Percentiles rank a stretch among this genome's conserved stretches.
Evolutionary conservation across 2,113 vertebrate genomes (phyloP).

Genomic region (Tichodroma muraria): DNA sequence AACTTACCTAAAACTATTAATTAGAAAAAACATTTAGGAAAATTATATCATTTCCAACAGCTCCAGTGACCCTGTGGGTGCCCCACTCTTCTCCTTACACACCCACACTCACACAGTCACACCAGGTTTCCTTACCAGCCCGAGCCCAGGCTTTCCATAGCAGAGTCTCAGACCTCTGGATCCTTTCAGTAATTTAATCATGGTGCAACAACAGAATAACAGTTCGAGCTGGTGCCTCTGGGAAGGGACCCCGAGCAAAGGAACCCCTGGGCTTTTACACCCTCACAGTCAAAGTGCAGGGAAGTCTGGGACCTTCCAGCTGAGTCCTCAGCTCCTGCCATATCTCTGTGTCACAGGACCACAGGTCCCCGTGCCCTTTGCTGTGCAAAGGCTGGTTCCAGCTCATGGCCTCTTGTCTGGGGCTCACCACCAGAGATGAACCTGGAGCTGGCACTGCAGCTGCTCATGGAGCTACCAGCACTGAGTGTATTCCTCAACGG

Average conservation of each 20-base stretch:
- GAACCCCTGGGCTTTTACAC: neutral
- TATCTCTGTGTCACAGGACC: neutral
- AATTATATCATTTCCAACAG: neutral
- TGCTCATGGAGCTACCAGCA: fast-evolving
- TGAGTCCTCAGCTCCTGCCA: neutral
- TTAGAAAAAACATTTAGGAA: neutral
- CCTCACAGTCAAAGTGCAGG: neutral
- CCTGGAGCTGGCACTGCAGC: neutral
- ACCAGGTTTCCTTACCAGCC: neutral
- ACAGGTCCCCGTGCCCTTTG: neutral
- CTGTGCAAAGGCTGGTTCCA: neutral
- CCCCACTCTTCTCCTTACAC: neutral
- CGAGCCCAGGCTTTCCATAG: fast-evolving
- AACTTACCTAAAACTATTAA: neutral
- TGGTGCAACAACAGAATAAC: neutral
- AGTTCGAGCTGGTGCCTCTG: fast-evolving
- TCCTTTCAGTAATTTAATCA: neutral
- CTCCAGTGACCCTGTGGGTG: neutral
- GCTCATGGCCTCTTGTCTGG: neutral
- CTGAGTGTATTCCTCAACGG: neutral
- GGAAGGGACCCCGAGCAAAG: fast-evolving
- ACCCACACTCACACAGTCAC: neutral
- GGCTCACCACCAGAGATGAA: neutral
- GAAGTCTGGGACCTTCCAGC: neutral
- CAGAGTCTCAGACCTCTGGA: neutral